Conservation (phyloP, 2,113 vertebrate species). For the Cavia porcellus region DNA sequence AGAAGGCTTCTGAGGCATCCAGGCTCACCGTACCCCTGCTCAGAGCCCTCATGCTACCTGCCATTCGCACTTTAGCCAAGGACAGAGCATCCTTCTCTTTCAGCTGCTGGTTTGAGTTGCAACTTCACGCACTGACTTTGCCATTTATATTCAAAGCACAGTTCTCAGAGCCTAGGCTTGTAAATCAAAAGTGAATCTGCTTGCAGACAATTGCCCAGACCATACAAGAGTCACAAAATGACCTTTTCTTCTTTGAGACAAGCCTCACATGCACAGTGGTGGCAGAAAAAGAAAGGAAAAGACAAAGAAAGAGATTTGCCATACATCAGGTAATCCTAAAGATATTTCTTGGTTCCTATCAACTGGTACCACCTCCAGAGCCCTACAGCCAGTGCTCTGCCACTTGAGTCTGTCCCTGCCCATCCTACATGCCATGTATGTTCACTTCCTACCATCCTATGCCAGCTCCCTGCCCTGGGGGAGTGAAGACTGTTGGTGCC, state of each 20-base stretch:
- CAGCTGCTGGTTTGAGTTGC: not conserved
- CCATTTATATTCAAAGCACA: not conserved
- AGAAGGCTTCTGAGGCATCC: not conserved
- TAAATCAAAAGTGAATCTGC: not conserved
- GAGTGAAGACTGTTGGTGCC: too few relatives aligned
- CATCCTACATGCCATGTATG: accelerated
- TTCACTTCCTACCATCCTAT: accelerated
- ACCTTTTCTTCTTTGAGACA: not conserved
- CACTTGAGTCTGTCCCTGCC: not conserved
- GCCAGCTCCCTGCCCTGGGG: not conserved
- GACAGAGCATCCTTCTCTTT: not conserved
- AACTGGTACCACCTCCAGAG: accelerated
- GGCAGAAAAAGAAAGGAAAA: not conserved
- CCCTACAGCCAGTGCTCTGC: not conserved
- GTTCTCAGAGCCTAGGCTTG: not conserved
- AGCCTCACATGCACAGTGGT: not conserved
- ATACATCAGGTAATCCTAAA: accelerated
- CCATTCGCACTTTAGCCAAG: not conserved
- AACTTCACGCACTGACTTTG: not conserved
- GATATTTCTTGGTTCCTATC: not conserved
- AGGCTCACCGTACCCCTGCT: too few relatives aligned
- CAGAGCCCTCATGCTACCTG: not conserved
- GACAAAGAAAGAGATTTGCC: not conserved
- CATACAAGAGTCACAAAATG: not conserved
- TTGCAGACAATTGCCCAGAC: not conserved